Percentiles rank a stretch among this genome's conserved stretches.
phyloP scores from a whole-genome alignment of 1,140 invertebrate genomes.

The Drosophila rhopaloa region DNA sequence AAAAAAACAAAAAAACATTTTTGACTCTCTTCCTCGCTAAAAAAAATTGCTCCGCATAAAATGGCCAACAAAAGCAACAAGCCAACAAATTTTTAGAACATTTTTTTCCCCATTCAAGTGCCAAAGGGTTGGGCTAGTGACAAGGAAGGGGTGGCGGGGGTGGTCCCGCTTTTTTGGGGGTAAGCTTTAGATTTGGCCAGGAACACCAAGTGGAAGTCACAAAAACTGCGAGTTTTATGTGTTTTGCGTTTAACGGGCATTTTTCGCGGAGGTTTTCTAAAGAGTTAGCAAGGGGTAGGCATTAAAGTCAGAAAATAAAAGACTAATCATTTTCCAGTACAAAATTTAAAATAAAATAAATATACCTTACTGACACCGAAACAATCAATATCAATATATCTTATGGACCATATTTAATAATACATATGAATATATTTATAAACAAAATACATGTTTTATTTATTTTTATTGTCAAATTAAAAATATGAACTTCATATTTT shows the following conservation, averaged over 20 bases:
- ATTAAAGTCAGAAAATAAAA: background rate
- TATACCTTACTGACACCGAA: too few species aligned
- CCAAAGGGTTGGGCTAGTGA: conserved; percentile 17
- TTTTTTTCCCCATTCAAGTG: conserved; percentile 47
- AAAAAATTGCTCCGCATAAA: conserved; percentile 64
- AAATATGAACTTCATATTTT: too few species aligned
- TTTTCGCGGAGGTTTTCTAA: conserved; percentile 17
- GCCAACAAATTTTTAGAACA: conserved; percentile 81
- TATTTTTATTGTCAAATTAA: too few species aligned
- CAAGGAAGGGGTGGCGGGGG: conserved; percentile 2
- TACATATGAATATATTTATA: too few species aligned
- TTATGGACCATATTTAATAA: too few species aligned
- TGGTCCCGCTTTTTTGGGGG: conserved; percentile 35
- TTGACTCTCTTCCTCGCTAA: conserved; percentile 9
- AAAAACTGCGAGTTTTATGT: conserved; percentile 48
- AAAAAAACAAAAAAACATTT: conserved; percentile 62
- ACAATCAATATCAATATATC: too few species aligned
- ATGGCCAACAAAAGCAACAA: conserved; percentile 81
- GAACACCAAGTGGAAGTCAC: conserved; percentile 29
- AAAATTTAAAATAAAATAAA: background rate
- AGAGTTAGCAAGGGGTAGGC: background rate
- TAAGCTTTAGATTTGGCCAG: conserved; percentile 43
- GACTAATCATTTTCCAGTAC: background rate
- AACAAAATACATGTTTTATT: too few species aligned
- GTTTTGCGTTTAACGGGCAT: conserved; percentile 50